Percentiles rank a stretch among this genome's conserved stretches.
Conservation (phyloP, 2,797 vertebrate species). For the Takifugu rubripes region DNA sequence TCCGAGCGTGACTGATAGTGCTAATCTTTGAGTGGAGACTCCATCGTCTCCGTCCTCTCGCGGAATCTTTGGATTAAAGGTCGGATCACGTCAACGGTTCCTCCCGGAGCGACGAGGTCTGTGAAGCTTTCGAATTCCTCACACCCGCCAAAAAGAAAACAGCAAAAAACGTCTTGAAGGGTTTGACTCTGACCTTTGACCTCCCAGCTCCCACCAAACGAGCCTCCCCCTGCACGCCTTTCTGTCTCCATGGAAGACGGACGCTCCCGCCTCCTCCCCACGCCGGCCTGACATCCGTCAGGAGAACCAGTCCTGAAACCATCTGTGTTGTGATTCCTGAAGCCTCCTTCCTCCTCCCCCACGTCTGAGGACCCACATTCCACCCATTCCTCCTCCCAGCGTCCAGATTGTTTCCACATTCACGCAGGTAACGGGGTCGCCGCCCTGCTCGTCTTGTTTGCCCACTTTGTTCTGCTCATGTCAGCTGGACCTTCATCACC, state of each 20-base stretch:
- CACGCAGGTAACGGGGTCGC: slow-evolving; percentile 46
- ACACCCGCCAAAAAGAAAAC: slow-evolving; percentile 14
- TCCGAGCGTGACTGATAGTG: no score
- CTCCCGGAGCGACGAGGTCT: no score
- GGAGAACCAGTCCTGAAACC: slow-evolving; percentile 50
- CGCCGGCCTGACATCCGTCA: slow-evolving; percentile 56
- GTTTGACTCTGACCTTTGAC: slow-evolving; percentile 41
- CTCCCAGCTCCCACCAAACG: slow-evolving; percentile 37
- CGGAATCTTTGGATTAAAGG: no score
- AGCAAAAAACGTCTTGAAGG: slow-evolving; percentile 11
- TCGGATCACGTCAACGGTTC: no score
- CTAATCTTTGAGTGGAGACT: no score
- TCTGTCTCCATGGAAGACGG: not conserved
- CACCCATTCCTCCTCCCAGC: slow-evolving; percentile 56
- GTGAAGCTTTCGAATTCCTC: slow-evolving; percentile 7
- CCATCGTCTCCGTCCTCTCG: no score
- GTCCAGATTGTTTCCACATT: slow-evolving; percentile 49
- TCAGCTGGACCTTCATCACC: not conserved
- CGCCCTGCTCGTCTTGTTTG: not conserved
- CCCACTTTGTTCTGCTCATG: not conserved
- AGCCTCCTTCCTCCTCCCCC: slow-evolving; percentile 45
- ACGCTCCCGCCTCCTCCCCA: slow-evolving; percentile 13
- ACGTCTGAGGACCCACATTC: slow-evolving; percentile 56
- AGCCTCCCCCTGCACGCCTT: slow-evolving; percentile 28
- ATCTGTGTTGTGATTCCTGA: slow-evolving; percentile 64